Evolutionary conservation across 1,140 invertebrate species (phyloP).

Genomic region (Cydia pomonella): DNA sequence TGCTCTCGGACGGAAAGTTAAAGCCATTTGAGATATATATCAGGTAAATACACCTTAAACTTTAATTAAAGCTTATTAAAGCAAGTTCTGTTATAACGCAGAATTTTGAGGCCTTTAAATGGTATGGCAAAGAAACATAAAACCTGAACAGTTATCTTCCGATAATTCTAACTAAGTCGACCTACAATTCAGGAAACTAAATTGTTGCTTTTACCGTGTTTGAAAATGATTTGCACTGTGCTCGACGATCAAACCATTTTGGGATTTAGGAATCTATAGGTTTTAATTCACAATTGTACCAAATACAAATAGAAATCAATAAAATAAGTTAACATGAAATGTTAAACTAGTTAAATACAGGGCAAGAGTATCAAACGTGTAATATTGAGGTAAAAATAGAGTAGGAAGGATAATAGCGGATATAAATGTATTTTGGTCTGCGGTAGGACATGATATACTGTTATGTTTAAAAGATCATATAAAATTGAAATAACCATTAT

Average conservation of each 20-base stretch:
- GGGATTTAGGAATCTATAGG: no score
- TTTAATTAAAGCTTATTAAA: background rate
- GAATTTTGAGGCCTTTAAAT: background rate
- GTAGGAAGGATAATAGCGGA: background rate
- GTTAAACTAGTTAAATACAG: background rate
- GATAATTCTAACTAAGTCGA: no score
- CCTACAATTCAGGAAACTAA: no score
- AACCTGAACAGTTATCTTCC: background rate
- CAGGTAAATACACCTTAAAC: background rate
- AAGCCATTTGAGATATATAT: slow-evolving; percentile 5
- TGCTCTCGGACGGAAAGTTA: background rate
- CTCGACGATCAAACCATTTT: no score
- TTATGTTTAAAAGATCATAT: background rate
- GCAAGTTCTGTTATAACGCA: background rate
- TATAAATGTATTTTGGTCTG: background rate
- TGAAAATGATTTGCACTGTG: no score
- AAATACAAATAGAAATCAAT: background rate
- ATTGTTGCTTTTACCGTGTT: no score
- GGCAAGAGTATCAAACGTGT: background rate
- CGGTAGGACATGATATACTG: background rate
- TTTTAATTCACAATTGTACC: no score
- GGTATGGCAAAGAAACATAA: background rate
- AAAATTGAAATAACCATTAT: background rate
- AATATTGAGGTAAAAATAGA: background rate
- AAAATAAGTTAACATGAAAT: background rate